Evolutionary conservation across 1,140 invertebrate genomes (phyloP), one percentile per base, ranked within the genome.

Genomic region (Drosophila orena): DNA sequence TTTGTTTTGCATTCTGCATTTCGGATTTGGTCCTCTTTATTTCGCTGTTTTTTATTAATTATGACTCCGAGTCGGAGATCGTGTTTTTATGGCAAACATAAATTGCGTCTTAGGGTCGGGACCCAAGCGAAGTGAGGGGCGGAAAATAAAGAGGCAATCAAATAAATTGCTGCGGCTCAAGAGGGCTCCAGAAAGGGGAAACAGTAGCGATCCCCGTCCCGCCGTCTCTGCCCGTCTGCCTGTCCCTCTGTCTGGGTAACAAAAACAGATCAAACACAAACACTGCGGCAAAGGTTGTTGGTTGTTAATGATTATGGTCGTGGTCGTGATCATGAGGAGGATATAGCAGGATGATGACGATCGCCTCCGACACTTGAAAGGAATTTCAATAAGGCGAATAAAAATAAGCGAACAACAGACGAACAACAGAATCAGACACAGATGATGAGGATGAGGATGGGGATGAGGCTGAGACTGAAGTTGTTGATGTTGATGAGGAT

Each of bases 51-150:
- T 88, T 80, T 89, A 80, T 80, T 89, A 84, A 84, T 89, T 77
- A 89, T 89, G 77, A 68, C 76, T 84, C 57, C 24, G 40, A 74
- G 72, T 52, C 44, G 53, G 59, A 74, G 79, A 74, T 64, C 69
- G 83, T 70, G 80, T 89, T 88, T 88, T 88, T 89, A 88, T 74
- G 79, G 81, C 75, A 70, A 58, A 73, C 84, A 89, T 89, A 89
- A 89, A 89, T 89, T 89, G 76, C 77, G 68, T 79, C 76, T 88
- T 88, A 83, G 77, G 68, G 79, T 65, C 60, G 59, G 84, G 62
- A 38, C 55, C 34, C 35, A 44, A 35, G 30, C 53, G 34, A 55
- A 57, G 24, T 20, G 35, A 47, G 44, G 44, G 62, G 37, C 44
- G 11, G n/a, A 42, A 73, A 73, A 66, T 85, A 77, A 74, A 85